A percentile compares a stretch with the other conserved stretches of the same genome.
Evolutionary conservation across 37 sponge, comb jelly and placozoan species (phyloP).

Genomic region (Halichondria panicea): DNA sequence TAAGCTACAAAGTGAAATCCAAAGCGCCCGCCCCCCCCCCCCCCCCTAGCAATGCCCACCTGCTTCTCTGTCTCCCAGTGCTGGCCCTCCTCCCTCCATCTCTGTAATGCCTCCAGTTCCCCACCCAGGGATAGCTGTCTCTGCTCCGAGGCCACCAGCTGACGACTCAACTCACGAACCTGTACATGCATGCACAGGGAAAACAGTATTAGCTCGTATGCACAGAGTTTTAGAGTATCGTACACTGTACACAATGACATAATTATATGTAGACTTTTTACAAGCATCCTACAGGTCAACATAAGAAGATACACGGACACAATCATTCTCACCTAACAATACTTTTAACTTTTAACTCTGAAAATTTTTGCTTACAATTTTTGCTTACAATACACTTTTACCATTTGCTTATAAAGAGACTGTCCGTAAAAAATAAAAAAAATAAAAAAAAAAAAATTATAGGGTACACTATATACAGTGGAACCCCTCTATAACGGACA

Average conservation of each 20-base stretch:
- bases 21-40: not conserved
- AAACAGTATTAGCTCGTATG: not conserved
- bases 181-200: conserved; percentile 1
- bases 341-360: too few species aligned
- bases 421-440: too few species aligned
- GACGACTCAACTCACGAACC: conserved; percentile 34
- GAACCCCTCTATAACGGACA: too few species aligned
- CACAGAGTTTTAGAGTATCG: not conserved
- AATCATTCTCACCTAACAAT: too few species aligned
- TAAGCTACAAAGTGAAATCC: not conserved
- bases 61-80: conserved; percentile 25
- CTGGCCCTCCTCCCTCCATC: not conserved
- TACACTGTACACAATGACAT: not conserved
- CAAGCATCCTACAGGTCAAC: too few species aligned
- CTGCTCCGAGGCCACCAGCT: conserved; percentile 30
- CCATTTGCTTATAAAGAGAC: too few species aligned
- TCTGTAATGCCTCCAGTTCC: conserved; percentile 9
- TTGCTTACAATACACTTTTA: too few species aligned
- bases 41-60: conserved; percentile 13
- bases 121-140: not conserved
- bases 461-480: too few species aligned
- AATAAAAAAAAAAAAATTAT: too few species aligned
- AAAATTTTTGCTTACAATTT: too few species aligned
- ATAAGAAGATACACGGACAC: too few species aligned
- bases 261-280: not conserved